Evolutionary conservation across 2,888 invertebrate species (phyloP).

Genomic region (Volucella inflata): DNA sequence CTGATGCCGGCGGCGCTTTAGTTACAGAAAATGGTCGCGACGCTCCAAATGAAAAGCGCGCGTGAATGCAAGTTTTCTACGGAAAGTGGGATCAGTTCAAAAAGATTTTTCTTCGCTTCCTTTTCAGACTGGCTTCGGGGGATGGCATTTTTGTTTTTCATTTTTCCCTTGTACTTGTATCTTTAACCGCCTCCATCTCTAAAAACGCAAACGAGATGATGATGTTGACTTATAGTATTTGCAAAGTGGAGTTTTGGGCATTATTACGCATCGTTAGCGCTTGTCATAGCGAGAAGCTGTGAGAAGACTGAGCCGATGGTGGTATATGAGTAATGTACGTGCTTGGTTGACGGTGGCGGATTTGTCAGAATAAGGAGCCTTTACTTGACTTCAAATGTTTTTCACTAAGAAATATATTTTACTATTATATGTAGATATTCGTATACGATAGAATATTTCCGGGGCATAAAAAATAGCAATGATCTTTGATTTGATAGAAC

Average conservation of each 20-base stretch:
- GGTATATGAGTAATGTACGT: slow-evolving; percentile 5
- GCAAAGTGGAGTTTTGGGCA: slow-evolving; percentile 73
- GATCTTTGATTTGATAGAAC: no score
- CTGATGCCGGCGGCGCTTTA: slow-evolving; percentile 10
- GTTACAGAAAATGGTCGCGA: slow-evolving; percentile 52
- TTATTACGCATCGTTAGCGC: slow-evolving; percentile 76
- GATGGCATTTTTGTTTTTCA: slow-evolving; percentile 59
- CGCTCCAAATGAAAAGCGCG: slow-evolving; percentile 64
- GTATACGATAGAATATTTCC: background rate
- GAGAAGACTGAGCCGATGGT: slow-evolving; percentile 23
- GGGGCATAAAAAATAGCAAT: no score
- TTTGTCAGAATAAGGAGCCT: slow-evolving; percentile 4
- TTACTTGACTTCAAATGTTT: background rate
- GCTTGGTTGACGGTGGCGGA: slow-evolving; percentile 10
- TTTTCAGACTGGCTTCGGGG: slow-evolving; percentile 2
- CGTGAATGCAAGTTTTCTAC: slow-evolving; percentile 61
- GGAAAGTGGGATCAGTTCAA: slow-evolving; percentile 41
- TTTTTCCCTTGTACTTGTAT: slow-evolving; percentile 51
- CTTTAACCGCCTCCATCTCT: background rate
- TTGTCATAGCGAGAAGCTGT: slow-evolving; percentile 65
- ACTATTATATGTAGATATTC: background rate
- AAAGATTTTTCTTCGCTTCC: slow-evolving; percentile 33
- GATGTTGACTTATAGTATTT: slow-evolving; percentile 75
- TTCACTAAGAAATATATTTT: background rate
- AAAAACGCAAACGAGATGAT: slow-evolving; percentile 55